These are phyloP conservation scores for Drosophila gunungcola DNA, from an alignment of 1,140 invertebrate species.

Conservation along the genomic window DNA sequence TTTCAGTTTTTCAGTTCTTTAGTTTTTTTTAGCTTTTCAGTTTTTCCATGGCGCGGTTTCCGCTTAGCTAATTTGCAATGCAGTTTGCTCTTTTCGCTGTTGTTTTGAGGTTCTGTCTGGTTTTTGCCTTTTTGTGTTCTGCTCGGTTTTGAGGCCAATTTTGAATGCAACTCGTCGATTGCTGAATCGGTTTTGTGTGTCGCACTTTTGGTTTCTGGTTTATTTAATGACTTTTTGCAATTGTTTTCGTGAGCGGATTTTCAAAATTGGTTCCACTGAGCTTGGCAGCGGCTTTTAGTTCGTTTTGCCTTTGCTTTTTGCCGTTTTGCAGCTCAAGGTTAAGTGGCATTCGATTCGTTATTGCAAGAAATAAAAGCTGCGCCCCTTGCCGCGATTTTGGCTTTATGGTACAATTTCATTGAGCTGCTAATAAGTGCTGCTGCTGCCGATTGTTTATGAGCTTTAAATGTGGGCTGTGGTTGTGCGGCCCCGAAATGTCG, in stretches of 20 bases:
- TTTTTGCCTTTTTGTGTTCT: constrained; percentile 22
- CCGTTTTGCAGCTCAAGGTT: constrained; percentile 70
- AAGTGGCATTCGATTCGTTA: constrained; percentile 73
- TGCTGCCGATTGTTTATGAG: constrained; percentile 67
- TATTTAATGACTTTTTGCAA: constrained; percentile 81
- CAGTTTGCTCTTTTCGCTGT: constrained; percentile 21
- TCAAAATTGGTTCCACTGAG: constrained; percentile 74
- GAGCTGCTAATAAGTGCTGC: constrained; percentile 73
- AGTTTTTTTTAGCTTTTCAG: background rate
- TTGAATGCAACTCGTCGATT: constrained; percentile 71
- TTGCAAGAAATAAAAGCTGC: constrained; percentile 75
- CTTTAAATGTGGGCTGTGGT: constrained; percentile 68
- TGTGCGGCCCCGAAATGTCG: constrained; percentile 18
- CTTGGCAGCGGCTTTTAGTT: constrained; percentile 26
- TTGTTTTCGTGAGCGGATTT: constrained; percentile 83
- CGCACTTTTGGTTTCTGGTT: constrained; percentile 78
- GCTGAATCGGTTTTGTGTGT: constrained; percentile 49
- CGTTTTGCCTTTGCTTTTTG: constrained; percentile 22
- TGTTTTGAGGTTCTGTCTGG: background rate
- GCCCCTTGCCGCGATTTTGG: constrained; percentile 28
- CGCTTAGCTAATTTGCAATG: constrained; percentile 55
- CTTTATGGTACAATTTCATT: constrained; percentile 71
- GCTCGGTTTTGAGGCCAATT: constrained; percentile 51
- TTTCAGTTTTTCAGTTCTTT: background rate
- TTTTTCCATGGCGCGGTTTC: constrained; percentile 41